Evolutionary conservation across 2,888 invertebrate genomes (phyloP).

Genomic region (Andrena camellia): DNA sequence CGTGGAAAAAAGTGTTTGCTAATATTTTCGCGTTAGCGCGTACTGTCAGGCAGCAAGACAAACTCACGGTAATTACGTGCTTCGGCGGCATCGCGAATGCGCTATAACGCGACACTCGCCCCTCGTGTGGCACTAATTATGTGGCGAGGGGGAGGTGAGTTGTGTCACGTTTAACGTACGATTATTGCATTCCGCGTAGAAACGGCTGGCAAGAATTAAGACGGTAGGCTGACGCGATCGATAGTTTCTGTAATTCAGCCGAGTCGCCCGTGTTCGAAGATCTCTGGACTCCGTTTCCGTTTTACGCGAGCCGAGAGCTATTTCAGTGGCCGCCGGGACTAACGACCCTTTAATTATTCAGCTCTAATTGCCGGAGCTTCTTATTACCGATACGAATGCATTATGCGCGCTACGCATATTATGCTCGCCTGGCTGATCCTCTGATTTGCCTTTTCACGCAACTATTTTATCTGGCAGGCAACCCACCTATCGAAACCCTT

Average conservation of each 20-base stretch:
- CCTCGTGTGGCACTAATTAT: conserved; percentile 58
- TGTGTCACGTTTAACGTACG: conserved; percentile 61
- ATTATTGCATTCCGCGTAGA: conserved; percentile 62
- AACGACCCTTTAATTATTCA: conserved; percentile 73
- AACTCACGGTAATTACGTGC: conserved; percentile 59
- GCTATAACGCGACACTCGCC: conserved; percentile 51
- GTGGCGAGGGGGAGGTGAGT: conserved; percentile 24
- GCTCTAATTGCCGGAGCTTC: conserved; percentile 67
- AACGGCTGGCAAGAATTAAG: conserved; percentile 54
- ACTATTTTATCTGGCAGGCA: not conserved
- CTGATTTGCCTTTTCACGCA: conserved; percentile 46
- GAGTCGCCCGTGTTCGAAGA: conserved; percentile 37
- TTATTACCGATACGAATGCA: conserved; percentile 67
- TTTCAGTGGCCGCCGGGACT: conserved; percentile 58
- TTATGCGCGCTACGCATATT: conserved; percentile 57
- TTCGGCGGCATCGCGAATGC: conserved; percentile 54
- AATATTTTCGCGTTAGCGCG: conserved; percentile 27
- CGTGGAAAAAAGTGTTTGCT: not conserved
- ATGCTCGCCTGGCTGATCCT: conserved; percentile 45
- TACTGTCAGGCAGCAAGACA: conserved; percentile 35
- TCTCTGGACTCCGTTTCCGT: conserved; percentile 59
- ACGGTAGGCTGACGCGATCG: conserved; percentile 52
- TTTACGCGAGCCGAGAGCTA: conserved; percentile 31
- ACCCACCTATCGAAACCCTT: not conserved
- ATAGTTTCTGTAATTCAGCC: conserved; percentile 60